A percentile compares a stretch with the other conserved stretches of the same genome.
Conservation (phyloP, 92 coral and sea anemone genomes). For the Scolanthus callimorphus region DNA sequence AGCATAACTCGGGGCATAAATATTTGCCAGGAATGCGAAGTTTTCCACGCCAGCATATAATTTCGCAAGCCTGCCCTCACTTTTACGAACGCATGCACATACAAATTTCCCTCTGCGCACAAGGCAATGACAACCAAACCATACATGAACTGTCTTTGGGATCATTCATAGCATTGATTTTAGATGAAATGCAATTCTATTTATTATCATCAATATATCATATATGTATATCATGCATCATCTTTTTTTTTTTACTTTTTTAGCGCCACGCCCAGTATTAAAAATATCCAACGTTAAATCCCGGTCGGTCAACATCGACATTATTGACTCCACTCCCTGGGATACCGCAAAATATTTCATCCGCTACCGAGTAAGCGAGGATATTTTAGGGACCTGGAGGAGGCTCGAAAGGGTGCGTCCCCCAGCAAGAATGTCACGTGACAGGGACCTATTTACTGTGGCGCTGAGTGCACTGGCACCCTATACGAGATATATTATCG, state of each 20-base stretch:
- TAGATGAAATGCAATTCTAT: too few relatives aligned
- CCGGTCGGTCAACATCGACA: conserved; percentile 11
- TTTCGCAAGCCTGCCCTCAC: too few relatives aligned
- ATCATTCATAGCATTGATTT: too few relatives aligned
- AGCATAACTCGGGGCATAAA: too few relatives aligned
- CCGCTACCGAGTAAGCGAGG: conserved; percentile 37
- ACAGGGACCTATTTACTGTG: conserved; percentile 6
- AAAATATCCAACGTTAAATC: conserved; percentile 34
- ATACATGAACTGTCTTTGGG: too few relatives aligned
- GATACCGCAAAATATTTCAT: conserved; percentile 51
- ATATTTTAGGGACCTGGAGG: conserved; percentile 15
- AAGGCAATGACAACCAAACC: too few relatives aligned
- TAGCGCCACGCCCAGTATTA: conserved; percentile 67
- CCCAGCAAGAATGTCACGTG: not conserved
- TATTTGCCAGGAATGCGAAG: too few relatives aligned
- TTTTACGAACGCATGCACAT: too few relatives aligned
- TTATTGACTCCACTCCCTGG: conserved; percentile 39
- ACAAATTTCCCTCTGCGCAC: too few relatives aligned
- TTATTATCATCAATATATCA: too few relatives aligned
- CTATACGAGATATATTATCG: conserved; percentile 51
- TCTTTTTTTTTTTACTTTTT: conserved; percentile 2
- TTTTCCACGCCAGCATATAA: too few relatives aligned
- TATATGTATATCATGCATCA: too few relatives aligned
- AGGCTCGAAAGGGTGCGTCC: conserved; percentile 13
- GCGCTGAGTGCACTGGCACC: conserved; percentile 42